Evolutionary conservation across 1,140 invertebrate species (phyloP), one percentile per base, ranked within the genome.

Genomic region (Cydia strobilella): DNA sequence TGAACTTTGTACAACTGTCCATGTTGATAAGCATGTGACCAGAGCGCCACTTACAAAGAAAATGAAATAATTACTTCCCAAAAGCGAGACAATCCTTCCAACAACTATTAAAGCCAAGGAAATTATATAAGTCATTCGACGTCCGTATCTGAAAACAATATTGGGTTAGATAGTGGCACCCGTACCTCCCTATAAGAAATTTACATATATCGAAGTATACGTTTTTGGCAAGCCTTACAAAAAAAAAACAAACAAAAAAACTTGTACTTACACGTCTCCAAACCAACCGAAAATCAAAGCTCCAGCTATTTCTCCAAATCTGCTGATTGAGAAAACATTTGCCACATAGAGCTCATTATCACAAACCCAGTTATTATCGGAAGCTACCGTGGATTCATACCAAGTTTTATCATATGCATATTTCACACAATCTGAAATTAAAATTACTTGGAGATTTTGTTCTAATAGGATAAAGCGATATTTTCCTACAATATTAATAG

Each of bases 311-410:
- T 92, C 90, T 18, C 82, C 84, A n/a, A 88, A 79, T 80, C 83
- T 86, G 48, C 77, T 86, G 65, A 86, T 86, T 1, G 86, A 84
- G 27, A 89, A 85, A 63, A 90, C 84, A 79, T 91, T 90, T 20
- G 84, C 85, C 2, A 88, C 82, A 66, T 88, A 82, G 71, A 92
- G 73, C 75, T 88, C 86, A 72, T 88, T 80, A 62, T 87, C 80
- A 74, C 91, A 92, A 5, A 93, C 89, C 91, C 91, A 93, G 79
- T 90, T 80, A 69, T 90, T 86, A 66, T 88, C 80, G 31, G 87
- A 84, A 12, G 88, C 75, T 31, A 86, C 79, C 6, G 91, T 92
- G 69, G 63, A 76, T 51, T 83, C 81, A 39, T 91, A 93, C 91
- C 91, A 93, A 23, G 88, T 90, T 54, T 78, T 83, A 75, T 93